Conservation (phyloP, 2,888 invertebrate species). For the Nephrotoma guestfalica region DNA sequence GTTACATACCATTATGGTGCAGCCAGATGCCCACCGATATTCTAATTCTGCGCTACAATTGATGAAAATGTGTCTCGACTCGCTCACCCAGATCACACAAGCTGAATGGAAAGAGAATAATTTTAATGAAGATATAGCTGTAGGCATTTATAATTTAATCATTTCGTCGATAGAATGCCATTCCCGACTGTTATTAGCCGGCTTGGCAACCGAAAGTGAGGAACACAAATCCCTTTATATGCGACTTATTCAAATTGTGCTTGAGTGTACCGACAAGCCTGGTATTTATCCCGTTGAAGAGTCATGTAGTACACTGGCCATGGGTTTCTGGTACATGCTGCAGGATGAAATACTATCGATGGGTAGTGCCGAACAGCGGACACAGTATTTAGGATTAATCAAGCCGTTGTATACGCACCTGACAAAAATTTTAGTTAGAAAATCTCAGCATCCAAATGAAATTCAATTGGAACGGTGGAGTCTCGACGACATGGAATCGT, state of each 20-base stretch:
- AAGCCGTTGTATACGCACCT: slow-evolving; percentile 67
- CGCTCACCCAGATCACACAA: slow-evolving; percentile 39
- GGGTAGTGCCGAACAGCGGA: slow-evolving; percentile 22
- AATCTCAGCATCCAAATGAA: slow-evolving; percentile 60
- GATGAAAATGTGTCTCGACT: slow-evolving; percentile 41
- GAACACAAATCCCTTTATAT: slow-evolving; percentile 39
- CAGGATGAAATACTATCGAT: slow-evolving; percentile 40
- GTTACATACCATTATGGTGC: slow-evolving; percentile 31
- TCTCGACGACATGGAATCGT: slow-evolving; percentile 69
- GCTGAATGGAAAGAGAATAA: slow-evolving; percentile 35
- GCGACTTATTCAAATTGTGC: slow-evolving; percentile 52
- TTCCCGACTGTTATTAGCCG: slow-evolving; percentile 34
- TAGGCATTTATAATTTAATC: slow-evolving; percentile 50
- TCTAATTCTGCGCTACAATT: slow-evolving; percentile 41
- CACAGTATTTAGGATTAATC: slow-evolving; percentile 37
- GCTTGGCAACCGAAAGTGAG: slow-evolving; percentile 25
- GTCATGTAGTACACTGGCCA: slow-evolving; percentile 67
- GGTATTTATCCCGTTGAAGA: slow-evolving; percentile 84
- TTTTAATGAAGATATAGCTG: slow-evolving; percentile 44
- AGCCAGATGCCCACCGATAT: slow-evolving; percentile 46
- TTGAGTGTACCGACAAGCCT: slow-evolving; percentile 62
- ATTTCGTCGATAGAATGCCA: slow-evolving; percentile 60
- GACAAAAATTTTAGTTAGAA: slow-evolving; percentile 58
- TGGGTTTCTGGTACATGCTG: slow-evolving; percentile 84
- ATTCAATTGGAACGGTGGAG: slow-evolving; percentile 42